Evolutionary conservation across 2,113 vertebrate genomes (phyloP), one percentile per base, ranked within the genome.

Genomic region (Spea multiplicata): DNA sequence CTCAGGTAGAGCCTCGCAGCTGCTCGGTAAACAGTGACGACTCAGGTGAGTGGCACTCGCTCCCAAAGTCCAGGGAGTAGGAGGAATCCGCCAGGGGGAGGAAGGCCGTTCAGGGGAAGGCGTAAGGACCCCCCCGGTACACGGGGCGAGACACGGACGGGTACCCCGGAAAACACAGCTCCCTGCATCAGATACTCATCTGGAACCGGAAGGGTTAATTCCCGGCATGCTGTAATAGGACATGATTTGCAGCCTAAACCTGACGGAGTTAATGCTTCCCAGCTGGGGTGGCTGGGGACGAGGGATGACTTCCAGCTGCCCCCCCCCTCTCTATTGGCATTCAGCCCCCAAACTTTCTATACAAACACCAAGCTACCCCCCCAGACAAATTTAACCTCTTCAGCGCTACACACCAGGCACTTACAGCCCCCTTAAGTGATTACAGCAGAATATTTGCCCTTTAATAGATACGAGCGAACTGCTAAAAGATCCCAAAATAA

Each of bases 261-360:
- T 70, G 10, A 30, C 4, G 46, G 17, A 13, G 65, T 65, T 71
- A 65, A 78, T 72, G 59, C 17, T 30, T 78, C 71, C 48, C 76
- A 71, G 76, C 68, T 78, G 76, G 61, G 62, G 10, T 57, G 75
- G 69, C 53, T 17, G 44, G 49, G 59, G 76, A 65, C 10, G 62
- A 59, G 67, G 75, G 53, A 62, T 44, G 45, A 47, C 13, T 61
- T 49, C 55, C 48, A 52, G 3, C 64, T 13, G 4, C 67, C 67
- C 74, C 17, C 48, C 17, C 62, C 16, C 5, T 66, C 48, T 65
- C 49, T 14, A 5, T 52, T 30, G 30, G 30, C 30, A 30, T 30
- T 30, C 52, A 53, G 16, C 62, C 17, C 17, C 9, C 8, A 10
- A 4, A 8, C 8, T 45, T 5, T 30, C 3, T 7, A 44, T 4